These are phyloP conservation scores for Myotis lucifugus DNA, from an alignment of 2,113 vertebrate genomes.

Conservation along the genomic window DNA sequence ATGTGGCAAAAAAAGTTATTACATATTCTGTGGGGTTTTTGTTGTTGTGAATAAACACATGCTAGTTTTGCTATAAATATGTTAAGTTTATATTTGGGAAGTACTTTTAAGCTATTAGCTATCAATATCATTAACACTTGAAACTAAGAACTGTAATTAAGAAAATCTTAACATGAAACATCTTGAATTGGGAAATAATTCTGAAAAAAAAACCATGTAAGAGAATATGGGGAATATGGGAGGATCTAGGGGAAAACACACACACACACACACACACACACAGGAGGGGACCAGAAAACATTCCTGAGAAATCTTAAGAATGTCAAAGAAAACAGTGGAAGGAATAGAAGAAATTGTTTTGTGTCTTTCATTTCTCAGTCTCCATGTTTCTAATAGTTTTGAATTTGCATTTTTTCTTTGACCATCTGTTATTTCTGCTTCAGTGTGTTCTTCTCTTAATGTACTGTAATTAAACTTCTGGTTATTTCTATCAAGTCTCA, in stretches of 20 bases:
- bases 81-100: background rate
- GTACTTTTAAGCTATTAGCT: background rate
- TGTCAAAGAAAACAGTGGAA: background rate
- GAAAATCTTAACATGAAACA: background rate
- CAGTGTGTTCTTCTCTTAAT: slow-evolving; percentile 57
- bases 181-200: background rate
- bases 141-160: background rate
- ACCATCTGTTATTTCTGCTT: slow-evolving; percentile 72
- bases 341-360: background rate
- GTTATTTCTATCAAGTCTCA: slow-evolving; percentile 66
- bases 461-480: slow-evolving; percentile 74
- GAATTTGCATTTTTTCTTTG: slow-evolving; percentile 61
- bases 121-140: background rate
- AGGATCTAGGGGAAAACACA: background rate
- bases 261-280: background rate
- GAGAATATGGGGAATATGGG: slow-evolving; percentile 42
- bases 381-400: slow-evolving; percentile 38
- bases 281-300: slow-evolving; percentile 13
- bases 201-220: slow-evolving; percentile 6
- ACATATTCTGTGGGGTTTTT: background rate
- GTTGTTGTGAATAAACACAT: background rate
- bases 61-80: background rate
- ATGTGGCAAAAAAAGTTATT: background rate
- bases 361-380: background rate
- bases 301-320: slow-evolving; percentile 42